phyloP scores from a whole-genome alignment of 2,797 vertebrate species.

The Bufotes viridis region DNA sequence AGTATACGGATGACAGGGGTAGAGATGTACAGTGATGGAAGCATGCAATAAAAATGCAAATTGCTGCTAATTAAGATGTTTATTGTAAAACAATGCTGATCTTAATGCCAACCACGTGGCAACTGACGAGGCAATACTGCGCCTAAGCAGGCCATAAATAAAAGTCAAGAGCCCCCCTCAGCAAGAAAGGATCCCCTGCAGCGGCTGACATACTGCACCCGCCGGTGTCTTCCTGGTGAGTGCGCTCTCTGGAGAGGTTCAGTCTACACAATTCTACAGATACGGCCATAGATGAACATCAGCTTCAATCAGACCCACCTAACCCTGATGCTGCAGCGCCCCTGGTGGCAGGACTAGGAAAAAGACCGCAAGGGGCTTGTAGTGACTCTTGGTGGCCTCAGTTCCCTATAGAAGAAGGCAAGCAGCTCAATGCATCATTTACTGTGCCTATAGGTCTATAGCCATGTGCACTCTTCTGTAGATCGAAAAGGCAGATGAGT shows the following conservation, averaged over 20 bases:
- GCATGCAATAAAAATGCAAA: constrained; percentile 64
- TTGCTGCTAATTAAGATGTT: constrained; percentile 51
- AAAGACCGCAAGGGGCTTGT: not conserved
- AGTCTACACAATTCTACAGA: not conserved
- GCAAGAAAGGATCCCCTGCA: not conserved
- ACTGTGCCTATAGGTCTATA: not conserved
- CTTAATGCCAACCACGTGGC: constrained; percentile 63
- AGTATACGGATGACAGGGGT: constrained; percentile 8
- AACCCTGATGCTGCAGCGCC: not conserved
- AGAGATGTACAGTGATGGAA: constrained; percentile 33
- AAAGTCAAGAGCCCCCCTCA: not conserved
- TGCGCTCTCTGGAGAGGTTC: not conserved
- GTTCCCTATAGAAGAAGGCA: not conserved
- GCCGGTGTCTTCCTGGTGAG: not conserved
- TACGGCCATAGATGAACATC: not conserved
- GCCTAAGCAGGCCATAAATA: constrained; percentile 19
- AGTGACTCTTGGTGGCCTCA: too few species aligned
- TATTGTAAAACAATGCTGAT: constrained; percentile 52
- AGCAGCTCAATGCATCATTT: not conserved
- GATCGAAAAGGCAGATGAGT: not conserved
- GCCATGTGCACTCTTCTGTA: too few species aligned
- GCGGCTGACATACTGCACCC: not conserved
- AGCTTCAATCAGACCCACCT: not conserved
- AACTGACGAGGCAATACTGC: constrained; percentile 14
- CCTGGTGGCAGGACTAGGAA: not conserved